Conservation (phyloP, 2,113 vertebrate species). For the Sclerurus mexicanus region DNA sequence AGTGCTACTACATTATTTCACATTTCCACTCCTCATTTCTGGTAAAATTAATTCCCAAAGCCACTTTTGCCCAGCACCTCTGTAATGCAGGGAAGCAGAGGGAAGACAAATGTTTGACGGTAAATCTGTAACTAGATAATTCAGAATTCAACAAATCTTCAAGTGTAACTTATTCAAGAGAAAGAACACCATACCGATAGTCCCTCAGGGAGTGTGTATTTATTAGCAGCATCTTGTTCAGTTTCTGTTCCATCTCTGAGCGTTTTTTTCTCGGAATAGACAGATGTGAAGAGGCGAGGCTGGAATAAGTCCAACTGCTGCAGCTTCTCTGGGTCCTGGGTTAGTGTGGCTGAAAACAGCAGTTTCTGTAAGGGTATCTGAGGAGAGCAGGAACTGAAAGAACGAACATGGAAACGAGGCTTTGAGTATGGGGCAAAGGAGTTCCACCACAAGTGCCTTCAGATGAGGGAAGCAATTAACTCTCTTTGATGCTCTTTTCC, state of each 20-base stretch:
- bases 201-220: conserved; percentile 83
- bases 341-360: conserved; percentile 94
- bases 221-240: neutral
- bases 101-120: neutral
- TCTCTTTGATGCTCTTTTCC: neutral
- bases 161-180: neutral
- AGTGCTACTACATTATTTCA: neutral
- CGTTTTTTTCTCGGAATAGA: neutral
- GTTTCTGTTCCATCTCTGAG: neutral
- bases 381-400: conserved; percentile 77
- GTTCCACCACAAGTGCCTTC: neutral
- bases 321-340: conserved; percentile 92
- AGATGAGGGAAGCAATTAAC: neutral
- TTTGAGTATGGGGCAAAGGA: neutral
- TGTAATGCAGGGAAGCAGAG: neutral
- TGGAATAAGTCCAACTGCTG: conserved; percentile 88
- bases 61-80: neutral
- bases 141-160: neutral
- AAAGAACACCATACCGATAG: conserved; percentile 78
- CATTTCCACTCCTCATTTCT: neutral
- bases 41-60: neutral
- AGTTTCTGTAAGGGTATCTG: conserved; percentile 93
- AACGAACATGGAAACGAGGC: neutral
- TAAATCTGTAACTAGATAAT: neutral
- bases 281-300: conserved; percentile 88